Base-by-base conservation (phyloP, 2,888 invertebrate genomes). In the Scaptodrosophila latifasciaeformis region DNA sequence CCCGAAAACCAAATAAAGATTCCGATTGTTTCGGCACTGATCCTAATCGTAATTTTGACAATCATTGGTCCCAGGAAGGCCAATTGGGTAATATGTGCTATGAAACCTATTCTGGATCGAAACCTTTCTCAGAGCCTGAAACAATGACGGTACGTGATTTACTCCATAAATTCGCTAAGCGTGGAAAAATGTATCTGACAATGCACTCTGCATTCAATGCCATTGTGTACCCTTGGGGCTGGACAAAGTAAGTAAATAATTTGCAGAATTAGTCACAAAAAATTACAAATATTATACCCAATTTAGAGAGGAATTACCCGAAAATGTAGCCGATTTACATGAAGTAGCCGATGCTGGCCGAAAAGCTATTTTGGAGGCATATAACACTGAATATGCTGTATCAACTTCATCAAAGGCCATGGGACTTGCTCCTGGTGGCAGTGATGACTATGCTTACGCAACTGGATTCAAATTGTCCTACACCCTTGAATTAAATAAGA, bases 141-240 rank as follows among this genome's bases (percentile, higher is more conserved):
- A 88, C 88, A 0, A 6, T 18, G 18, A 10, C 18, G 17, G 13
- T 35, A 7, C 7, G 7, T 5, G 17, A 35, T 13, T 1, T 35
- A 4, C n/a, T 19, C 7, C 10, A 87, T 1, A 83, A 88, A 1
- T 80, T 90, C 21, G 85, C 88, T 0, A 75, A 66, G 49, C 74
- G 77, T 5, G 81, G 82, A 17, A 88, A 90, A 46, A 85, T 92
- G 56, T 95, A 93, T 81, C 75, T 94, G 9, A 90, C 92, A 0
- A 86, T 94, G 59, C 95, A 95, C 79, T 92, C 93, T 12, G 93
- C 89, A 69, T 93, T 93, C 10, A 89, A 90, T 62, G 90, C 89
- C 82, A 83, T 92, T 19, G 80, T 92, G 1, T 92, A 92, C 72
- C 90, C 92, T 0, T 93, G 91, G 91, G 92, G 91, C 1, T 91